A percentile compares a stretch with the other conserved stretches of the same genome.
These are phyloP conservation scores for Gallinago solitaria DNA, from an alignment of 2,797 vertebrate genomes.

Conservation along the genomic window DNA sequence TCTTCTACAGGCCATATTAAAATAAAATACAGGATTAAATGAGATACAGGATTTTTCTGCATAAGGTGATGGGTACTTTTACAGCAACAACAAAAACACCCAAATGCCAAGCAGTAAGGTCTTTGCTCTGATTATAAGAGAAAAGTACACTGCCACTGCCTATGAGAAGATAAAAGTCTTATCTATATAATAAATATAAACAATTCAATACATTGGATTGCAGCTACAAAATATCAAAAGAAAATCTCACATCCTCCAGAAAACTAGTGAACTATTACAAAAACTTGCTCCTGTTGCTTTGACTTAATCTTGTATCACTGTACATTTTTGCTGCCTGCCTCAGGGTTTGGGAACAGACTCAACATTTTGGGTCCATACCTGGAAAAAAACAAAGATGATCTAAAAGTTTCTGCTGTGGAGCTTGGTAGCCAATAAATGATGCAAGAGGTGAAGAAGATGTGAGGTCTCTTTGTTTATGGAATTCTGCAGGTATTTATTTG, in stretches of 20 bases:
- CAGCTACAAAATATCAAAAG: not conserved
- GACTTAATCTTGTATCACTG: not conserved
- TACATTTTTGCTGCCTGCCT: not conserved
- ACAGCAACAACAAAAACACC: not conserved
- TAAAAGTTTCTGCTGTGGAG: not conserved
- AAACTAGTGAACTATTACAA: not conserved
- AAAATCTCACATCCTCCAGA: not conserved
- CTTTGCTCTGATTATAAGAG: not conserved
- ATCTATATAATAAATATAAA: not conserved
- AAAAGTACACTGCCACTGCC: not conserved
- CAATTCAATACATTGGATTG: not conserved
- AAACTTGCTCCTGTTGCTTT: not conserved
- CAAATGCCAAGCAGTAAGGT: not conserved
- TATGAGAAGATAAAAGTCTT: not conserved
- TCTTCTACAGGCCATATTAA: not conserved
- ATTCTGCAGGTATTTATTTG: not conserved
- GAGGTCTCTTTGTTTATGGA: not conserved
- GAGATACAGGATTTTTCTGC: not conserved
- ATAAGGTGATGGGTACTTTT: not conserved
- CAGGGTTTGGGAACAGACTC: not conserved
- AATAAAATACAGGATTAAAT: not conserved
- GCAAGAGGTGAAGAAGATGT: not conserved
- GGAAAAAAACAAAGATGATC: not conserved
- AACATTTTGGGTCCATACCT: not conserved
- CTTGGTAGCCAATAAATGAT: not conserved